Base-by-base conservation (phyloP, 2,113 vertebrate species). In the Alligator mississippiensis region DNA sequence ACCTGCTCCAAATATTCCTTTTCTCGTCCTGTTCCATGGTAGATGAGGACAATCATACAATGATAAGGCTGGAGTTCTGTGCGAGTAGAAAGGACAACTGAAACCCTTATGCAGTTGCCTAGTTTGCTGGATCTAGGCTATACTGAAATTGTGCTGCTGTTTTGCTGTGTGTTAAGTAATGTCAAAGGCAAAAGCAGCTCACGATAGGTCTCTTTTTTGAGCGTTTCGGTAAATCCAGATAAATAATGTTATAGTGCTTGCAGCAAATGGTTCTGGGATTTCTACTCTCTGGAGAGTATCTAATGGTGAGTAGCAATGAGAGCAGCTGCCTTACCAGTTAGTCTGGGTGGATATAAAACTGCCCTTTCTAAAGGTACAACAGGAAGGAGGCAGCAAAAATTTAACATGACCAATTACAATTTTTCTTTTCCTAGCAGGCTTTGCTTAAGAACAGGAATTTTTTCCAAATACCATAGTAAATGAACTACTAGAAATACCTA, bases 401-500 rank as follows among this genome's bases (percentile, higher is more conserved):
- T 72, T 34, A 34, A 34, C 10, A 22, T 38, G 68, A 11, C 68
- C 34, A 72, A 72, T 77, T 76, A 59, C 80, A 60, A n/a, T 77
- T 85, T 77, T 84, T 59, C 47, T 82, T 81, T 77, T 68, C 2
- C 68, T 59, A 13, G 64, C 47, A 90, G 89, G 47, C 0, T 3
- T 87, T 76, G 34, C 17, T 4, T 85, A 72, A 87, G 85, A 74
- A 81, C 61, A 92, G 76, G 8, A 79, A 34, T 75, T 30, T 64
- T 64, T 80, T 76, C 82, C 82, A 94, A 94, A 74, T 59, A 21
- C 27, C 77, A 22, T 82, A 22, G 22, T 90, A 80, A 95, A 82
- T 38, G 78, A 84, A 80, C 59, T 80, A 77, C 79, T 70, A 47
- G 75, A 88, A 93, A 90, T 78, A 77, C 34, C 66, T 24, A 28